Base-by-base conservation (phyloP, 2,797 vertebrate species). In the Furcifer pardalis region DNA sequence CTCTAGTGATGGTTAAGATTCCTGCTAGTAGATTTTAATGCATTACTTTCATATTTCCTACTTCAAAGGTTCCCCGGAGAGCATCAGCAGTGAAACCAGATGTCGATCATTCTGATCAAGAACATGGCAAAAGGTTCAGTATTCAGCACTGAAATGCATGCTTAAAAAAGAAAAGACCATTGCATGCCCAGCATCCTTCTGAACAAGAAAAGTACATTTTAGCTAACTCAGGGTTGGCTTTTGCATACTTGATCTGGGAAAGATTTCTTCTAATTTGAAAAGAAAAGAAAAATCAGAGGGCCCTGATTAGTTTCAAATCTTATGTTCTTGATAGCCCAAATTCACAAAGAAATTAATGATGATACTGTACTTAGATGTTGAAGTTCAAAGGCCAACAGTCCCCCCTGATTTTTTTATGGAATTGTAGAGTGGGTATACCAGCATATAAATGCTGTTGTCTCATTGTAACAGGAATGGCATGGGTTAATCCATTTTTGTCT, bases 71-170 rank as follows among this genome's bases (percentile, higher is more conserved):
- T 95, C 98, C 98, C 86, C 96, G 98, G 91, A 97, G 98, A 93
- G 96, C 97, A 91, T 95, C 97, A 1, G 95, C 97, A 86, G 95
- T 94, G 88, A 99, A 99, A 94, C 93, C 97, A 49, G 98, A 99
- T 60, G 93, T 96, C 35, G 96, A 98, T 89, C 97, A 96, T 94
- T 96, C 97, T 87, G 98, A 99, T 93, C 97, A 97, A 89, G 98
- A 99, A 94, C 98, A 97, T 92, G 97, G 97, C 96, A 99, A 99
- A 98, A 98, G 98, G 98, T 99, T 95, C 52, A 73, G 5, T 37
- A 81, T 89, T 77, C 80, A 82, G 7, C 23, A 13, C 62, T 77
- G 32, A 37, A 49, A 27, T 66, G 44, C 3, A 25, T 74, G 8
- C n/a, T 30, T 81, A 8, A 32, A 52, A 49, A 66, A 32, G 13